Percentiles rank a stretch among this genome's conserved stretches.
These are phyloP conservation scores for Mystacides longicornis DNA, from an alignment of 2,888 invertebrate genomes.

Conservation along the genomic window DNA sequence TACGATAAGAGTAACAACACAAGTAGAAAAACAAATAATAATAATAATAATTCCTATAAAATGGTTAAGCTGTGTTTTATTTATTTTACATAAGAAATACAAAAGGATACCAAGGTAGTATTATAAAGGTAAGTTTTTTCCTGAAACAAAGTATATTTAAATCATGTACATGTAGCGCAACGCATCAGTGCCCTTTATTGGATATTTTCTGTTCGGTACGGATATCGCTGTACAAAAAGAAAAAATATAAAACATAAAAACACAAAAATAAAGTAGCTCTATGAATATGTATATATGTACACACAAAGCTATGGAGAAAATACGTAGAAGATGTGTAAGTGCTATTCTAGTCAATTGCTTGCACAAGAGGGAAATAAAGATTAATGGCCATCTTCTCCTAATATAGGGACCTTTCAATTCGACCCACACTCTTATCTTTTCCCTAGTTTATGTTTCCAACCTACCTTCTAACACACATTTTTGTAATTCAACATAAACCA, in stretches of 20 bases:
- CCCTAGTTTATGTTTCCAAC: too few relatives aligned
- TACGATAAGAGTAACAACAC: too few relatives aligned
- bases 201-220: conserved; percentile 9
- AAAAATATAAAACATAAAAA: too few relatives aligned
- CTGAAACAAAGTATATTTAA: conserved; percentile 14
- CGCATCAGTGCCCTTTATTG: conserved; percentile 7
- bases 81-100: too few relatives aligned
- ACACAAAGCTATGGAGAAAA: conserved; percentile 10
- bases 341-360: conserved; percentile 10
- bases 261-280: too few relatives aligned
- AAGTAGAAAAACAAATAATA: too few relatives aligned
- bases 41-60: too few relatives aligned
- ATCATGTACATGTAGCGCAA: conserved; percentile 9
- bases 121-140: not conserved
- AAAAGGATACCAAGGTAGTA: not conserved
- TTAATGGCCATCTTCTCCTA: conserved; percentile 4
- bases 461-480: not conserved
- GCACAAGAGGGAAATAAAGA: conserved; percentile 13
- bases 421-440: conserved; percentile 3
- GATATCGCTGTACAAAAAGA: conserved; percentile 7
- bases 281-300: too few relatives aligned
- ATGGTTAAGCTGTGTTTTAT: not conserved
- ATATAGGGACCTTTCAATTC: conserved; percentile 3
- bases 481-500: too few relatives aligned
- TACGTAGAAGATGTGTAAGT: not conserved